Percentiles rank a stretch among this genome's conserved stretches.
Conservation (phyloP, 2,797 vertebrate species). For the Tapera naevia region DNA sequence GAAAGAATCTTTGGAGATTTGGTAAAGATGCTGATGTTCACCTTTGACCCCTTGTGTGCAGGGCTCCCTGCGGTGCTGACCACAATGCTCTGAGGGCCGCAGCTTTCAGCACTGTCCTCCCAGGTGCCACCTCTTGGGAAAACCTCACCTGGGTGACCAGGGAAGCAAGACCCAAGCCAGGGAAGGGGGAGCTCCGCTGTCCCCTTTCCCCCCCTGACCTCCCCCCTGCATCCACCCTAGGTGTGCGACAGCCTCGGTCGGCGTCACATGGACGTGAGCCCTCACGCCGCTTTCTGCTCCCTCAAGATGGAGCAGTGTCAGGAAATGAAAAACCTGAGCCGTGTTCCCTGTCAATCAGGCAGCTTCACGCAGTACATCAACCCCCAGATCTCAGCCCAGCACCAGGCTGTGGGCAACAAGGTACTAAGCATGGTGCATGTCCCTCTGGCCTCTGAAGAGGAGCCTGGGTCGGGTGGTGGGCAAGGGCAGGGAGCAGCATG, state of each 20-base stretch:
- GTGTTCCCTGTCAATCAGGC: not conserved
- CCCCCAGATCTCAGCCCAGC: slow-evolving; percentile 61
- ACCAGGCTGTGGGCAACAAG: not conserved
- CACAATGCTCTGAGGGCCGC: not conserved
- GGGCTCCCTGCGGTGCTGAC: not conserved
- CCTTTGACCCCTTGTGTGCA: not conserved
- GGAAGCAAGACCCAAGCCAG: not conserved
- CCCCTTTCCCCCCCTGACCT: not conserved
- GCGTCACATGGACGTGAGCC: slow-evolving; percentile 58
- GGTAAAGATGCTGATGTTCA: slow-evolving; percentile 43
- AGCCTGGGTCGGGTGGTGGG: not conserved
- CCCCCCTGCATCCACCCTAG: not conserved
- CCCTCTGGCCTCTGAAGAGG: not conserved
- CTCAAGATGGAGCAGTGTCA: slow-evolving; percentile 78
- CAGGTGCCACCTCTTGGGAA: not conserved
- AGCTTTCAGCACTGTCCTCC: not conserved
- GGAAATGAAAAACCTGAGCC: slow-evolving; percentile 36
- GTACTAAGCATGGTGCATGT: fast-evolving
- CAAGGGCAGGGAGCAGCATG: not conserved
- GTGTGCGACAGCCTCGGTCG: slow-evolving; percentile 75
- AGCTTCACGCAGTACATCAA: slow-evolving; percentile 64
- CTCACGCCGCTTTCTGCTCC: slow-evolving; percentile 75
- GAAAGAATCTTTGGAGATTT: slow-evolving; percentile 39
- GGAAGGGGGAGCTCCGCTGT: not conserved
- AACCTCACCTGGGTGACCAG: not conserved